Evolutionary conservation across 2,797 vertebrate genomes (phyloP), one percentile per base, ranked within the genome.

Genomic region (Toxotes lorentzi): DNA sequence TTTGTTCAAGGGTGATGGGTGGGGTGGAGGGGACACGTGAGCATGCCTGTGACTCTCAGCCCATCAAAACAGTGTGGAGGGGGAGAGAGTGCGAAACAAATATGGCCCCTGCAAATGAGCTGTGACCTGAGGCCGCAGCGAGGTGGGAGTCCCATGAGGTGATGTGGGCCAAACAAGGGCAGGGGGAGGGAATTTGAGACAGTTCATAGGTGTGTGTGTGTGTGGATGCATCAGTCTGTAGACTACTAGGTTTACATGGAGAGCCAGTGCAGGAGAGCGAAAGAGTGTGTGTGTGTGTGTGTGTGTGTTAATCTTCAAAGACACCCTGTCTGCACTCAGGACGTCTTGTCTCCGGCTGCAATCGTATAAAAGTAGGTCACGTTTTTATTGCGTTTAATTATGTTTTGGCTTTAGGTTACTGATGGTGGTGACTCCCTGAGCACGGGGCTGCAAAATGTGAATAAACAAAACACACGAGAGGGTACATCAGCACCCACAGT

Each of bases 341-440:
- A 67, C 32, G 13, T 70, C 76, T 79, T 35, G 57, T 84, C 65
- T 81, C 58, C 7, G 63, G 11, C 79, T 68, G 54, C 2, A 5
- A 60, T 68, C 13, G 19, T 1, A 9, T 57, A 75, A 86, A 94
- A 91, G 72, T 90, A 93, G 92, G 92, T 93, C 92, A 86, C 75
- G 70, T 86, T 93, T 91, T 89, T 87, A 74, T 87, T 82, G 75
- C 65, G 43, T 86, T 90, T 90, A 86, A 89, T 92, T 82, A 75
- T 79, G 86, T 91, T 94, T 91, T 74, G 73, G 77, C 77, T 70
- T 86, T 73, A 54, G 56, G 70, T 91, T 88, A 80, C 81, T 5
- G 54, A 68, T 34, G 27, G 59, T 1, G 54, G 63, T 30, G 68
- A 79, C 66, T 64, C 50, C 67, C 64, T 17, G 23, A 27, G 61